Evolutionary conservation across 1,140 invertebrate species (phyloP).

Genomic region (Aporrectodea caliginosa): DNA sequence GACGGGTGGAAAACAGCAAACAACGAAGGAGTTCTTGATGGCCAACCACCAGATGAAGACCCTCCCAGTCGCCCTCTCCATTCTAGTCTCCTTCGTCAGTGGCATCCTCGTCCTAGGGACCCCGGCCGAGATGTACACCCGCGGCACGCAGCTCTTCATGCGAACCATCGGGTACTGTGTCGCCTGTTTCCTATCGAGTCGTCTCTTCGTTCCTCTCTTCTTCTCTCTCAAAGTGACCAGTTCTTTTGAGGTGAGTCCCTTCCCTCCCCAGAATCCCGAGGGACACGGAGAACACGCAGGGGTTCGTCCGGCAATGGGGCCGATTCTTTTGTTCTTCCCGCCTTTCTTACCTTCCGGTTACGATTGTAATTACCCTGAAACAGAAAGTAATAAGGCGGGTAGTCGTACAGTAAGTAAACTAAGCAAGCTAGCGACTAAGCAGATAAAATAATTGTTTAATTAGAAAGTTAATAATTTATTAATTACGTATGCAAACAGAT

Average conservation of each 20-base stretch:
- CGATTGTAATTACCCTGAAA: too few species aligned
- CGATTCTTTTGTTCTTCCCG: too few species aligned
- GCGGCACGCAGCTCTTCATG: slow-evolving; percentile 29
- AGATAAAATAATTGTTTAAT: too few species aligned
- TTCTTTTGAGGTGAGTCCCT: slow-evolving; percentile 34
- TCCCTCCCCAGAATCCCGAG: too few species aligned
- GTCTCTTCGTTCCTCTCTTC: slow-evolving; percentile 34
- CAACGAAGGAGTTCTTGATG: slow-evolving; percentile 33
- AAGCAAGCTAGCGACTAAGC: too few species aligned
- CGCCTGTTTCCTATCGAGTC: slow-evolving; percentile 27
- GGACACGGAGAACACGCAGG: too few species aligned
- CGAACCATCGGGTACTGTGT: slow-evolving; percentile 28
- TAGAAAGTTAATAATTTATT: too few species aligned
- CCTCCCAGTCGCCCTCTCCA: slow-evolving; percentile 35
- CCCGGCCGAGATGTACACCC: slow-evolving; percentile 35
- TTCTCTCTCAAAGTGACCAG: slow-evolving; percentile 32
- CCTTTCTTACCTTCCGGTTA: too few species aligned
- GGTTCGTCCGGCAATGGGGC: too few species aligned
- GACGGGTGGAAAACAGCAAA: slow-evolving; percentile 32
- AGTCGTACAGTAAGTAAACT: too few species aligned
- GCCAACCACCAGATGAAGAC: slow-evolving; percentile 25
- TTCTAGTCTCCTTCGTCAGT: slow-evolving; percentile 32
- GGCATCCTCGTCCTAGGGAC: slow-evolving; percentile 31
- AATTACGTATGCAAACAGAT: too few species aligned
- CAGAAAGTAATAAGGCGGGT: too few species aligned